Conservation (phyloP, 2,888 invertebrate species). For the Drosophila tripunctata region DNA sequence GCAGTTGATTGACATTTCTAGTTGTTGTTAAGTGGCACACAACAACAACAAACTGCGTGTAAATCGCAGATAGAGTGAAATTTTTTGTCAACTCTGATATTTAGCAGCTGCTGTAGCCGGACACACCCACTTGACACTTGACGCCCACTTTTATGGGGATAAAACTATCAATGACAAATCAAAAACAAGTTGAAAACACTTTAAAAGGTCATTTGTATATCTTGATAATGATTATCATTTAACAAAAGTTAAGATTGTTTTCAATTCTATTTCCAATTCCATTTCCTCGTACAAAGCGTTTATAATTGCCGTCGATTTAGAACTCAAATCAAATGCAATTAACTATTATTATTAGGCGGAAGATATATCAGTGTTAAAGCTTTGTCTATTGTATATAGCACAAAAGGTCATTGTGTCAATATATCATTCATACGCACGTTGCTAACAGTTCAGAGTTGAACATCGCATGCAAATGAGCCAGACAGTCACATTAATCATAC, state of each 20-base stretch:
- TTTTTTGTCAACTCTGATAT: constrained; percentile 49
- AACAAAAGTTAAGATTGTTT: neutral
- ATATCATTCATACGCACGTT: constrained; percentile 42
- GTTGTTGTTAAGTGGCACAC: constrained; percentile 77
- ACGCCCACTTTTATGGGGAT: constrained; percentile 1
- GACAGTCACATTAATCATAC: constrained; percentile 45
- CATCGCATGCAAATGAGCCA: constrained; percentile 38
- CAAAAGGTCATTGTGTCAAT: constrained; percentile 77
- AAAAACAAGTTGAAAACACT: constrained; percentile 56
- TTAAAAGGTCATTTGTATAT: constrained; percentile 61
- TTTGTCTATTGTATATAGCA: constrained; percentile 52
- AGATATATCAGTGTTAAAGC: constrained; percentile 35
- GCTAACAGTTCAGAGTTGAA: constrained; percentile 34
- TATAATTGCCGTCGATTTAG: constrained; percentile 25
- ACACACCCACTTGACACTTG: constrained; percentile 36
- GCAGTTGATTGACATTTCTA: constrained; percentile 77
- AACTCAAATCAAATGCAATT: constrained; percentile 40
- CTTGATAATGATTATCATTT: constrained; percentile 6
- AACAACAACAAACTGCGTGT: constrained; percentile 11
- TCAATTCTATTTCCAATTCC: neutral
- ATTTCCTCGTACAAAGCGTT: constrained; percentile 28
- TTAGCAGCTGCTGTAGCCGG: constrained; percentile 17
- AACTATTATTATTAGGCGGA: constrained; percentile 52
- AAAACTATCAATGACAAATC: constrained; percentile 4
- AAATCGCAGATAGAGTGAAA: constrained; percentile 33